phyloP scores from a whole-genome alignment of 2,113 vertebrate species.

The Piprites chloris region DNA sequence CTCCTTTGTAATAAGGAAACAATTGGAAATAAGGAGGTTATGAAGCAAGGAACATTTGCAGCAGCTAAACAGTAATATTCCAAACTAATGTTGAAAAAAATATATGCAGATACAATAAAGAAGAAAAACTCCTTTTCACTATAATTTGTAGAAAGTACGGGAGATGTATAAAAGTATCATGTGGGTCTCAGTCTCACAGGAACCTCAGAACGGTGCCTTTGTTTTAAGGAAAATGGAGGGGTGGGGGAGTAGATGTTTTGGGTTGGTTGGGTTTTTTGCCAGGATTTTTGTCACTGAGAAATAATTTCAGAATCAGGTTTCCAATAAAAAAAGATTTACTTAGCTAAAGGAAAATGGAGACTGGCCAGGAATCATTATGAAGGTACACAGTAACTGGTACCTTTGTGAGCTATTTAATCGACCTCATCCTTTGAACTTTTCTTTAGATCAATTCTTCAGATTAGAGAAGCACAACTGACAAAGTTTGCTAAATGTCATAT shows the following conservation, averaged over 20 bases:
- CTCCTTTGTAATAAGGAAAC: background rate
- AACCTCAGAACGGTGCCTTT: background rate
- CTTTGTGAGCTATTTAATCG: background rate
- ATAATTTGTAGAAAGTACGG: background rate
- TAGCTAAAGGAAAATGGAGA: background rate
- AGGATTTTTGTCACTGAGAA: background rate
- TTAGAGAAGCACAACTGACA: background rate
- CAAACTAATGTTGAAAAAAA: background rate
- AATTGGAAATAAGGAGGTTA: background rate
- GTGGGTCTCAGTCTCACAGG: background rate
- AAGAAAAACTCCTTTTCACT: background rate
- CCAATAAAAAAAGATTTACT: background rate
- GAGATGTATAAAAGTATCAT: background rate
- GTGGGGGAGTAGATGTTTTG: background rate
- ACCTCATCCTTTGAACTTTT: background rate
- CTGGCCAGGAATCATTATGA: background rate
- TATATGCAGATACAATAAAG: background rate
- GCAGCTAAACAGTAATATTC: background rate
- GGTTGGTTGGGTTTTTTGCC: background rate
- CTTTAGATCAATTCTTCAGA: background rate
- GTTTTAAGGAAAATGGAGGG: background rate
- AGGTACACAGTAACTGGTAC: background rate
- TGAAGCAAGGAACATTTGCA: background rate
- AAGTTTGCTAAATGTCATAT: background rate
- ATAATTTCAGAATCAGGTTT: background rate